phyloP scores from a whole-genome alignment of 2,888 invertebrate genomes.

The Seira sanloemensis region DNA sequence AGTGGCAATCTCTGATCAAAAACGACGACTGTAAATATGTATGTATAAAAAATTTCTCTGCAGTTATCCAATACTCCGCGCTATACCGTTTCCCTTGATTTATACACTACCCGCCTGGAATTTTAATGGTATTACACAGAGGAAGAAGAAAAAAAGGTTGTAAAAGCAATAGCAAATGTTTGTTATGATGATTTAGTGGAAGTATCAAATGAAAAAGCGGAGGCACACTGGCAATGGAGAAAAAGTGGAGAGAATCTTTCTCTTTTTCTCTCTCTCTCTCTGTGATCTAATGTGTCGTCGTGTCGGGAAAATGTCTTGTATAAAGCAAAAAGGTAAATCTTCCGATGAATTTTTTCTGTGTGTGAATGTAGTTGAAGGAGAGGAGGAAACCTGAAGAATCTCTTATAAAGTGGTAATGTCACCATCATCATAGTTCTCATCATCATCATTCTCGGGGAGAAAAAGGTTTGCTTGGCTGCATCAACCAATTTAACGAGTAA shows the following conservation, averaged over 20 bases:
- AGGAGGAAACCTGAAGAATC: conserved; percentile 62
- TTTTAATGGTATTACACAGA: background rate
- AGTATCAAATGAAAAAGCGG: conserved; percentile 50
- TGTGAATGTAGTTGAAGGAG: conserved; percentile 61
- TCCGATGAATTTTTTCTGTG: conserved; percentile 30
- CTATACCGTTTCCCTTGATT: background rate
- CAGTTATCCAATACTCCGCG: background rate
- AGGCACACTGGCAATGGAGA: background rate
- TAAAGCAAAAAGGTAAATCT: conserved; percentile 63
- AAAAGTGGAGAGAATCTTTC: conserved; percentile 30
- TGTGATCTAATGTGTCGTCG: conserved; percentile 28
- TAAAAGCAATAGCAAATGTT: conserved; percentile 45
- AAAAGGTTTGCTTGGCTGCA: conserved; percentile 60
- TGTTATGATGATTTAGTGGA: conserved; percentile 31
- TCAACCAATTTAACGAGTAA: conserved; percentile 66
- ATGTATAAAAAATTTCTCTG: conserved; percentile 40
- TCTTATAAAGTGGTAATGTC: conserved; percentile 66
- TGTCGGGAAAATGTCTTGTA: conserved; percentile 52
- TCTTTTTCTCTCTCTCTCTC: conserved; percentile 5
- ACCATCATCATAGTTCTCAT: conserved; percentile 49
- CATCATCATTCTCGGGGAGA: conserved; percentile 29
- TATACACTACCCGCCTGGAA: background rate
- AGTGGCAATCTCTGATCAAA: conserved; percentile 65
- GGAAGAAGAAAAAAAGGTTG: background rate
- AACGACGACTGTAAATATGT: too few relatives aligned